phyloP scores from a whole-genome alignment of 2,888 invertebrate genomes.

The Ptychoptera contaminata region DNA sequence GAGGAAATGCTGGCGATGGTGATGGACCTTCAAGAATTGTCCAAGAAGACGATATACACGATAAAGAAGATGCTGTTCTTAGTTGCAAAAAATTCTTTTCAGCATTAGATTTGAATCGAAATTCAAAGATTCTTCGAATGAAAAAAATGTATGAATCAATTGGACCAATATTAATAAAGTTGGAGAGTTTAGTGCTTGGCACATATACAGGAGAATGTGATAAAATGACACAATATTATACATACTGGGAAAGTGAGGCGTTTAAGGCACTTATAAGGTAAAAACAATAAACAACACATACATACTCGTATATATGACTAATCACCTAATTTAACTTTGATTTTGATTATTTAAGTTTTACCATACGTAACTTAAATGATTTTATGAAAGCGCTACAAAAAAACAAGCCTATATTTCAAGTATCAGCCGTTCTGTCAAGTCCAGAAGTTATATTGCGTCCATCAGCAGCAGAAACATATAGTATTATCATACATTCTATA shows the following conservation, averaged over 20 bases:
- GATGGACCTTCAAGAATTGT: neutral
- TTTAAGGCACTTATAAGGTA: conserved; percentile 48
- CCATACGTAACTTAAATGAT: conserved; percentile 50
- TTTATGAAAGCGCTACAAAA: conserved; percentile 44
- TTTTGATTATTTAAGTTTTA: conserved; percentile 33
- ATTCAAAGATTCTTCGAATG: conserved; percentile 49
- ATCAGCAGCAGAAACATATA: conserved; percentile 58
- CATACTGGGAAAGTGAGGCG: conserved; percentile 67
- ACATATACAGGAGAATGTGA: conserved; percentile 58
- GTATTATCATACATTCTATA: conserved; percentile 54
- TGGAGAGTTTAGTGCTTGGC: conserved; percentile 70
- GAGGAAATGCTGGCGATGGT: neutral
- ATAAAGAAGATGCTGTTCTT: conserved; percentile 12
- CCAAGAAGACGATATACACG: conserved; percentile 3
- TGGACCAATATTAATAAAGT: conserved; percentile 66
- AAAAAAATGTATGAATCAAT: conserved; percentile 61
- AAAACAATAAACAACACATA: no score
- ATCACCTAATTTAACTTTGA: conserved; percentile 1
- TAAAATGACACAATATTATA: conserved; percentile 63
- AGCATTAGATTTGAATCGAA: conserved; percentile 49
- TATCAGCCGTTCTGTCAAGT: conserved; percentile 55
- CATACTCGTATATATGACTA: no score
- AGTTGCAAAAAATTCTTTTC: conserved; percentile 42
- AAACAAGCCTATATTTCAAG: conserved; percentile 52
- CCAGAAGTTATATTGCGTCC: conserved; percentile 67